Percentiles rank a stretch among this genome's conserved stretches.
Evolutionary conservation across 2,888 invertebrate species (phyloP).

Genomic region (Lottia gigantea): DNA sequence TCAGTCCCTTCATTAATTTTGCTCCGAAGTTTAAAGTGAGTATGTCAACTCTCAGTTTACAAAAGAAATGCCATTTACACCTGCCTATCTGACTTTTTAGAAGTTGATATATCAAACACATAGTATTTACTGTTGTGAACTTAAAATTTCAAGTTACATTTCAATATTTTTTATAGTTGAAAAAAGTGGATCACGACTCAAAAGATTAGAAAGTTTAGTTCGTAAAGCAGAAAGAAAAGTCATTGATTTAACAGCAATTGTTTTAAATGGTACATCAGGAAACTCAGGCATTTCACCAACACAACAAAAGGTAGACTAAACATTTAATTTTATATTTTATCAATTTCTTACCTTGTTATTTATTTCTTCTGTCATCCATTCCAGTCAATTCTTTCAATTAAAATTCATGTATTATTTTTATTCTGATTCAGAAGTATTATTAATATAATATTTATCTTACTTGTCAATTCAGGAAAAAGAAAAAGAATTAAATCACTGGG

Average conservation of each 20-base stretch:
- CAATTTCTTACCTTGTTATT: too few relatives aligned
- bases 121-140: neutral
- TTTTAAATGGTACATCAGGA: slow-evolving; percentile 51
- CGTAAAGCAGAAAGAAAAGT: slow-evolving; percentile 84
- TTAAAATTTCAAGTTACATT: too few relatives aligned
- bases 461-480: slow-evolving; percentile 67
- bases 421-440: too few relatives aligned
- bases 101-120: too few relatives aligned
- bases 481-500: slow-evolving; percentile 80
- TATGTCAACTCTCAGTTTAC: neutral
- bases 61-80: too few relatives aligned
- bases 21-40: neutral
- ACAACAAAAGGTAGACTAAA: slow-evolving; percentile 51
- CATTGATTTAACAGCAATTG: slow-evolving; percentile 78
- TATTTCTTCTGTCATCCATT: too few relatives aligned
- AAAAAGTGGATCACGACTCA: slow-evolving; percentile 51
- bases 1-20: neutral
- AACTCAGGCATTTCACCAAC: slow-evolving; percentile 50
- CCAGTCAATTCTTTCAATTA: neutral
- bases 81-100: too few relatives aligned
- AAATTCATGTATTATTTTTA: neutral
- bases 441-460: too few relatives aligned
- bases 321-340: neutral
- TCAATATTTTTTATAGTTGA: slow-evolving; percentile 44
- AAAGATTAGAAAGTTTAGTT: slow-evolving; percentile 61